Evolutionary conservation across 2,888 invertebrate genomes (phyloP), one percentile per base, ranked within the genome.

Genomic region (Euspilapteryx auroguttella): DNA sequence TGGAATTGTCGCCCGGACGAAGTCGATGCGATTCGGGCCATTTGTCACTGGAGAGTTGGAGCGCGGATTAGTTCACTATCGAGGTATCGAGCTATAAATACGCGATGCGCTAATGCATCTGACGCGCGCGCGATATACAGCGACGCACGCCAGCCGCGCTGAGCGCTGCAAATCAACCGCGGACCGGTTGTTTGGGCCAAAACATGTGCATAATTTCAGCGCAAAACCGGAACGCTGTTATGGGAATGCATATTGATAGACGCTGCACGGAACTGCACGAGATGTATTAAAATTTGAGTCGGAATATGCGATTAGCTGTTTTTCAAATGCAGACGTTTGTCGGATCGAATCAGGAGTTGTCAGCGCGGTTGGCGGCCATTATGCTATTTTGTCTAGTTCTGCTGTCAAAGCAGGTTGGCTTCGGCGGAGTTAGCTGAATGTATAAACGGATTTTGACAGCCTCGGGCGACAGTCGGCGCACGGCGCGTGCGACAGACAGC

Each of bases 71-170:
- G 25, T 24, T 25, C 26, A 24, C 12, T 17, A 13, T 14, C 14
- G 10, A 14, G 10, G 11, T 24, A 25, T 17, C 15, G 15, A n/a
- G 14, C 25, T 30, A 30, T 30, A 30, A 30, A 29, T 25, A 29
- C 29, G 34, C 36, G 33, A 34, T 33, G 36, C 38, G 35, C 43
- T 55, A 55, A 58, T 55, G 50, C 51, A 35, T 36, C 39, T 47
- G 57, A 53, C 52, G 46, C 38, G 39, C 36, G 38, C 21, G 21
- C 42, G 41, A 42, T 42, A 44, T 44, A 42, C 39, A 27, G 36
- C 24, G 33, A 27, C 28, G 32, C 32, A 25, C 28, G 32, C 31
- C n/a, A n/a, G n/a, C n/a, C n/a, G 36, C 39, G 27, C 34, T 37
- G 34, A 36, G 34, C 33, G 36, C 30, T 17, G 32, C 27, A 24